Evolutionary conservation across 2,797 vertebrate genomes (phyloP).

Genomic region (Microctenopoma stevenorrisi): DNA sequence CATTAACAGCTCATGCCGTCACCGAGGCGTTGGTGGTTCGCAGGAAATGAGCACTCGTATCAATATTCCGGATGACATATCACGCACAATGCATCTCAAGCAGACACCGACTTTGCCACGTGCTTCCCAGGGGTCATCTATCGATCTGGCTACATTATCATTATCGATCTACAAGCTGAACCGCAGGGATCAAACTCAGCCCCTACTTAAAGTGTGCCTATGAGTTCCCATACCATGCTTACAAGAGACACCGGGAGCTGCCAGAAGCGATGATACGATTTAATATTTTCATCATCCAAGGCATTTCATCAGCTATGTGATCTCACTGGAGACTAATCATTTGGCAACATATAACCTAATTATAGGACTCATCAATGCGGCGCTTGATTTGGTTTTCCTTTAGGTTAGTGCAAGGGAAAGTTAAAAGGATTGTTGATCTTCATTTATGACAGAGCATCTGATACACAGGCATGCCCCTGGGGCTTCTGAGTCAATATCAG

Average conservation of each 20-base stretch:
- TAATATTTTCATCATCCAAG: slow-evolving; percentile 16
- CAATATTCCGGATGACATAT: slow-evolving; percentile 69
- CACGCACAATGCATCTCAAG: slow-evolving; percentile 63
- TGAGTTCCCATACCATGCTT: neutral
- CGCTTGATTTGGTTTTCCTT: slow-evolving; percentile 46
- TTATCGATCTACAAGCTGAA: slow-evolving; percentile 60
- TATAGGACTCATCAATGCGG: slow-evolving; percentile 32
- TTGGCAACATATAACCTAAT: slow-evolving; percentile 38
- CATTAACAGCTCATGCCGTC: slow-evolving; percentile 69
- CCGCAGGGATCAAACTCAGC: slow-evolving; percentile 32
- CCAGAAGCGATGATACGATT: neutral
- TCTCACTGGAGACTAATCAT: slow-evolving; percentile 19
- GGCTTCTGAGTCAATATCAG: slow-evolving; percentile 62
- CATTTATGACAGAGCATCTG: slow-evolving; percentile 64
- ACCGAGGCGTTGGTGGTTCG: slow-evolving; percentile 33
- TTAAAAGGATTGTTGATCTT: slow-evolving; percentile 66
- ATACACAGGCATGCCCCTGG: slow-evolving; percentile 53
- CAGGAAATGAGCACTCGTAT: slow-evolving; percentile 80
- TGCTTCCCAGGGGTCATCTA: slow-evolving; percentile 21
- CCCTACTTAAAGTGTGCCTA: slow-evolving; percentile 14
- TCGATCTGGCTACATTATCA: slow-evolving; percentile 65
- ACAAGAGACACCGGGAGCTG: neutral
- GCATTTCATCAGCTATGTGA: slow-evolving; percentile 30
- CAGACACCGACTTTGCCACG: slow-evolving; percentile 19
- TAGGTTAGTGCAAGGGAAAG: slow-evolving; percentile 48